Conservation (phyloP, 2,113 vertebrate species). For the Heterotilapia buettikoferi region DNA sequence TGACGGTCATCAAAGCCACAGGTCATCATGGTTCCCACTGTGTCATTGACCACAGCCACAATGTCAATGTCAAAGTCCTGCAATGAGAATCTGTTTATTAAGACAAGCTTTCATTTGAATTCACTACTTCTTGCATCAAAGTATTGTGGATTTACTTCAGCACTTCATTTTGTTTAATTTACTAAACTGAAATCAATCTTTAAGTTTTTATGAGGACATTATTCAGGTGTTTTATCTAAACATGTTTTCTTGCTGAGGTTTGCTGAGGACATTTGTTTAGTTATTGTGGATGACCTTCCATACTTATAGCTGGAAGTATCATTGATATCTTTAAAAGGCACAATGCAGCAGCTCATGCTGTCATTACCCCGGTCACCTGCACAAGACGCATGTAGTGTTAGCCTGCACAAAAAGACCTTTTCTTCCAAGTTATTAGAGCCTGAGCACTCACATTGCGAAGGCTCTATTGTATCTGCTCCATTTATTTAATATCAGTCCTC, state of each 20-base stretch:
- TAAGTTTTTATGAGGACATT: neutral
- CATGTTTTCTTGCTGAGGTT: neutral
- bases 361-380: neutral
- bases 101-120: neutral
- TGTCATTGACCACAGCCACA: slow-evolving; percentile 92
- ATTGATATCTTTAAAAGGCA: neutral
- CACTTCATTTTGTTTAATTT: neutral
- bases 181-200: neutral
- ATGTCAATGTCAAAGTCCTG: slow-evolving; percentile 96
- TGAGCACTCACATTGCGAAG: neutral
- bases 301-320: neutral
- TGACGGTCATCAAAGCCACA: slow-evolving; percentile 94
- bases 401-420: neutral
- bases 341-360: neutral
- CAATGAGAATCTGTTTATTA: neutral
- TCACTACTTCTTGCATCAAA: neutral
- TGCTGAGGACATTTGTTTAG: neutral
- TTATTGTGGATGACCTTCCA: neutral
- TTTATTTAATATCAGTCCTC: neutral
- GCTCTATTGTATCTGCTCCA: neutral
- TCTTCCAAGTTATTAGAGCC: neutral
- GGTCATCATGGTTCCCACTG: slow-evolving; percentile 98
- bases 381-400: neutral
- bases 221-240: neutral
- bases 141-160: neutral